A percentile compares a stretch with the other conserved stretches of the same genome.
phyloP scores from a whole-genome alignment of 2,888 invertebrate genomes.

The Scelioninae gen. 1 region DNA sequence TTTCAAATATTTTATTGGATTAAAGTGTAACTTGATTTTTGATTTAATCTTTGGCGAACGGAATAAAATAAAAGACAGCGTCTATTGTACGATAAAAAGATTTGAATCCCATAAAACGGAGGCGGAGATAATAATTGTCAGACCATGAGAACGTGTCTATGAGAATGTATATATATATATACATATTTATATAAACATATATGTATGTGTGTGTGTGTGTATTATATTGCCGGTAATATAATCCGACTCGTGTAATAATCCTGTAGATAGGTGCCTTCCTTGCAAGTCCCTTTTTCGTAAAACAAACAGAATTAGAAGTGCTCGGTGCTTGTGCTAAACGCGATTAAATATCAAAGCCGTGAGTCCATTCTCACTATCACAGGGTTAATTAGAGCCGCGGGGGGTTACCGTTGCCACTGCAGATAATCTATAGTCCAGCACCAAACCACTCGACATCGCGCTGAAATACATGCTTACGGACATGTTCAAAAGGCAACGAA shows the following conservation, averaged over 20 bases:
- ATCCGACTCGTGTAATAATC: conserved; percentile 56
- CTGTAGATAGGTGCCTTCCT: conserved; percentile 53
- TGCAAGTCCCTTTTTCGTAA: conserved; percentile 75
- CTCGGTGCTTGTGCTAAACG: conserved; percentile 78
- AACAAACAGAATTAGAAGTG: conserved; percentile 81
- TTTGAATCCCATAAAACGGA: not conserved
- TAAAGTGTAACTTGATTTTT: conserved; percentile 22
- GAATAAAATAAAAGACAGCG: conserved; percentile 7
- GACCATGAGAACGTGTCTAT: too few relatives aligned
- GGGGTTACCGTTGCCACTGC: conserved; percentile 65
- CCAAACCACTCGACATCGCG: conserved; percentile 53
- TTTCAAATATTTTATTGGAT: conserved; percentile 10
- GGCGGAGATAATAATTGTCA: not conserved
- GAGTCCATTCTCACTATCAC: conserved; percentile 71
- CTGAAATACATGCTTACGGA: conserved; percentile 49
- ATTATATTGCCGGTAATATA: conserved; percentile 41
- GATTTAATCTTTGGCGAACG: conserved; percentile 14
- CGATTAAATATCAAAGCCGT: conserved; percentile 83
- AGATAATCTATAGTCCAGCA: conserved; percentile 70
- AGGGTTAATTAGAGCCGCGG: conserved; percentile 75
- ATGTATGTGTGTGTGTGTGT: too few relatives aligned
- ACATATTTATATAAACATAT: too few relatives aligned
- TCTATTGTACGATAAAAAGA: conserved; percentile 16
- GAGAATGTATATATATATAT: too few relatives aligned
- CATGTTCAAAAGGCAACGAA: conserved; percentile 41